Evolutionary conservation across 2,797 vertebrate genomes (phyloP).

Genomic region (Emys orbicularis): DNA sequence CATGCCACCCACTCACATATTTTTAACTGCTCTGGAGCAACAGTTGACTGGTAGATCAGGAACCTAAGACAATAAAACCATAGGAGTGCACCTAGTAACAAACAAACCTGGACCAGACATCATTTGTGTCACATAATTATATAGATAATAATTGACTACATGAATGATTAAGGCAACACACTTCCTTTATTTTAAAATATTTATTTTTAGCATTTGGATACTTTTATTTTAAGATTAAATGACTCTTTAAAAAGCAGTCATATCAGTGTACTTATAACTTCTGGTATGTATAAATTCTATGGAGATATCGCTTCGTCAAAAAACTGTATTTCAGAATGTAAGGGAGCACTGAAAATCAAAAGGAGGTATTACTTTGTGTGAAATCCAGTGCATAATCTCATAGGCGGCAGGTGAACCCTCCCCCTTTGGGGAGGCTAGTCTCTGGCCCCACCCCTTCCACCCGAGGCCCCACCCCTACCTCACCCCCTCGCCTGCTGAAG

Average conservation of each 20-base stretch:
- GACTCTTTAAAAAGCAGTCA: neutral
- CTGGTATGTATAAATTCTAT: neutral
- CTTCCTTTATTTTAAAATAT: neutral
- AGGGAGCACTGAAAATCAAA: neutral
- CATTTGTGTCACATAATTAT: neutral
- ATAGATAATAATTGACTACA: slow-evolving; percentile 37
- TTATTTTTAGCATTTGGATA: neutral
- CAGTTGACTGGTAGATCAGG: neutral
- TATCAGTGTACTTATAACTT: neutral
- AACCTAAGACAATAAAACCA: rapidly evolving
- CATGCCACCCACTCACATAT: neutral
- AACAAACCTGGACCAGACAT: rapidly evolving
- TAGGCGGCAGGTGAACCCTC: no score
- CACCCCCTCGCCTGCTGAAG: no score
- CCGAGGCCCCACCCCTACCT: no score
- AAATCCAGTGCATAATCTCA: neutral
- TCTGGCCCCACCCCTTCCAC: no score
- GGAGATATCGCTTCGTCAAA: no score
- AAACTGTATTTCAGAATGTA: no score
- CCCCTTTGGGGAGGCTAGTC: no score
- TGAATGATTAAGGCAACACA: neutral
- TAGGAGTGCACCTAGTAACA: rapidly evolving
- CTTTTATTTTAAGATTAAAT: neutral
- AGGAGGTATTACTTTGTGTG: no score
- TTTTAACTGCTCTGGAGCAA: neutral